Evolutionary conservation across 2,888 invertebrate species (phyloP).

Genomic region (Anoplius nigerrimus): DNA sequence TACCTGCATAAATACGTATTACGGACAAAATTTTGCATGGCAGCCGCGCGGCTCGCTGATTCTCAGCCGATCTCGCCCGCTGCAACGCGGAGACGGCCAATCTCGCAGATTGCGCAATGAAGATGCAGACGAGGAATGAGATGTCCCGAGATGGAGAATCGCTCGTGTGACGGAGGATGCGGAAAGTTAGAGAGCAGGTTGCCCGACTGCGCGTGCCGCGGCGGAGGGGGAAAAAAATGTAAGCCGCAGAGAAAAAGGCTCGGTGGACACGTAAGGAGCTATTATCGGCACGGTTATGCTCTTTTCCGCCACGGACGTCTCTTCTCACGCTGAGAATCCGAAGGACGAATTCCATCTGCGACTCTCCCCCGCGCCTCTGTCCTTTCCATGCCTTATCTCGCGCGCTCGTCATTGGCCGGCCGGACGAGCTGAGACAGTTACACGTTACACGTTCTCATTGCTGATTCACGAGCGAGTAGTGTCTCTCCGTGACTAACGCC

Average conservation of each 20-base stretch:
- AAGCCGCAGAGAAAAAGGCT: neutral
- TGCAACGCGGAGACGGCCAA: too few relatives aligned
- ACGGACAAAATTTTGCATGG: too few relatives aligned
- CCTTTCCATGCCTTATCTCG: neutral
- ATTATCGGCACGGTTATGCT: slow-evolving; percentile 6
- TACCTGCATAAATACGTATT: too few relatives aligned
- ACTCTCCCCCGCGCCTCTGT: neutral
- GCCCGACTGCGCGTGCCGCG: too few relatives aligned
- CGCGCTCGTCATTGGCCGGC: neutral
- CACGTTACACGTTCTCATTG: neutral
- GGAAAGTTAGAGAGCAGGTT: too few relatives aligned
- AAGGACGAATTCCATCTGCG: slow-evolving; percentile 12
- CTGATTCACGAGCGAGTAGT: neutral
- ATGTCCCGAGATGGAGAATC: too few relatives aligned
- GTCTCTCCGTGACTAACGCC: too few relatives aligned
- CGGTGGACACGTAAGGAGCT: slow-evolving; percentile 15
- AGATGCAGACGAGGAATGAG: too few relatives aligned
- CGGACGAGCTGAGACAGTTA: neutral
- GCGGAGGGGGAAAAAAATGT: neutral
- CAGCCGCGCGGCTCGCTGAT: too few relatives aligned
- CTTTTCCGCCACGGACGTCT: neutral
- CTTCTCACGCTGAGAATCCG: neutral
- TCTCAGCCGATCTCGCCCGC: too few relatives aligned
- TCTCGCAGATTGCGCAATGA: too few relatives aligned
- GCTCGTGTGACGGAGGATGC: too few relatives aligned